A percentile compares a stretch with the other conserved stretches of the same genome.
phyloP scores from a whole-genome alignment of 2,797 vertebrate species.

The Falco naumanni region DNA sequence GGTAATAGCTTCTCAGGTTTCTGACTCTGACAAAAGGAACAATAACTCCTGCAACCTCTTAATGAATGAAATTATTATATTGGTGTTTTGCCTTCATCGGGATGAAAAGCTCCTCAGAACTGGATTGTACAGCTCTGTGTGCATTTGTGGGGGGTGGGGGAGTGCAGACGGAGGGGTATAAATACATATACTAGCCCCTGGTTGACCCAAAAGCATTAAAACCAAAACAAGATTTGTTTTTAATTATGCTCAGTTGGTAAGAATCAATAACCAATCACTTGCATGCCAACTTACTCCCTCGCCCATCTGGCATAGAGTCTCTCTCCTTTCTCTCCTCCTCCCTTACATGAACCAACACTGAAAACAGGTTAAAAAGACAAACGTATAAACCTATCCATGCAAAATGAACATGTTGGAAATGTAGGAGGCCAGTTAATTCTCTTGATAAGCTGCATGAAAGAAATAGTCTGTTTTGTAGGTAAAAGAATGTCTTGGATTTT shows the following conservation, averaged over 20 bases:
- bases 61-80: not conserved
- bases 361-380: not conserved
- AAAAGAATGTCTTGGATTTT: not conserved
- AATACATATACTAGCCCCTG: not conserved
- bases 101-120: not conserved
- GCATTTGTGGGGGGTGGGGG: too few relatives aligned
- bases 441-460: not conserved
- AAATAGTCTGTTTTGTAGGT: not conserved
- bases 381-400: not conserved
- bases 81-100: not conserved
- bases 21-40: not conserved
- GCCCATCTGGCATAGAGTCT: not conserved
- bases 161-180: not conserved
- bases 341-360: not conserved
- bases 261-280: not conserved
- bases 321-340: not conserved
- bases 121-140: not conserved
- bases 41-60: not conserved
- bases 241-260: not conserved
- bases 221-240: not conserved
- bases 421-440: not conserved
- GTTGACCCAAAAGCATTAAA: not conserved
- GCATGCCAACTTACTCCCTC: not conserved
- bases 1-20: slow-evolving; percentile 32
- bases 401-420: not conserved